Percentiles rank a stretch among this genome's conserved stretches.
Evolutionary conservation across 1,140 invertebrate species (phyloP).

Genomic region (Eulimnadia texana): DNA sequence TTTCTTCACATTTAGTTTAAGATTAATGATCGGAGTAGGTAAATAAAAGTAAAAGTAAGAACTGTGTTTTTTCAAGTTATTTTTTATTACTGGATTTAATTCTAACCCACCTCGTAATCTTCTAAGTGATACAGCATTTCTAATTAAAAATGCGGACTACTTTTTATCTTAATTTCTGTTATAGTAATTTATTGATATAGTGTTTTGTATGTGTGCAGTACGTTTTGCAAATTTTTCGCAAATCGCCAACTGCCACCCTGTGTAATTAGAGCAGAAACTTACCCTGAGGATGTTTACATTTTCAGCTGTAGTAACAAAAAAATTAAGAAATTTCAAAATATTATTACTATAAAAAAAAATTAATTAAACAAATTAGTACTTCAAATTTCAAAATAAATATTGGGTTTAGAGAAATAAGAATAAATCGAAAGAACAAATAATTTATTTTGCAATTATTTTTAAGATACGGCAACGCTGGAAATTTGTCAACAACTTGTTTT

Average conservation of each 20-base stretch:
- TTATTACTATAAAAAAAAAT: not conserved
- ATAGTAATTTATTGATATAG: not conserved
- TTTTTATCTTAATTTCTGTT: not conserved
- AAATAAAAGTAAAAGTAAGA: too few relatives aligned
- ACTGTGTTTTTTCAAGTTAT: too few relatives aligned
- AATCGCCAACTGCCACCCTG: not conserved
- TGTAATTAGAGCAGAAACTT: not conserved
- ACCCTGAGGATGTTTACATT: not conserved
- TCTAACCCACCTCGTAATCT: slow-evolving; percentile 8
- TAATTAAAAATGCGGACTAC: not conserved
- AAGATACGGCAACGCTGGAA: too few relatives aligned
- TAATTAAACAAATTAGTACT: too few relatives aligned
- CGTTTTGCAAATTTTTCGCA: not conserved
- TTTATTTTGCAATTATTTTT: too few relatives aligned
- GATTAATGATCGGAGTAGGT: too few relatives aligned
- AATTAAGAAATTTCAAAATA: not conserved
- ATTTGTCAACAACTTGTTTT: too few relatives aligned
- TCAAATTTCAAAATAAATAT: too few relatives aligned
- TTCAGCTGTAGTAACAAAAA: not conserved
- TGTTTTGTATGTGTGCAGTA: not conserved
- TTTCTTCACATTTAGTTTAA: not conserved
- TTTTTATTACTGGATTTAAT: too few relatives aligned
- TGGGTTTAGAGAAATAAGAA: too few relatives aligned
- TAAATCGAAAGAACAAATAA: too few relatives aligned
- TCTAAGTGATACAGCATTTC: slow-evolving; percentile 5